A percentile compares a stretch with the other conserved stretches of the same genome.
Conservation (phyloP, 1,140 invertebrate species). For the Calosoma granatense region DNA sequence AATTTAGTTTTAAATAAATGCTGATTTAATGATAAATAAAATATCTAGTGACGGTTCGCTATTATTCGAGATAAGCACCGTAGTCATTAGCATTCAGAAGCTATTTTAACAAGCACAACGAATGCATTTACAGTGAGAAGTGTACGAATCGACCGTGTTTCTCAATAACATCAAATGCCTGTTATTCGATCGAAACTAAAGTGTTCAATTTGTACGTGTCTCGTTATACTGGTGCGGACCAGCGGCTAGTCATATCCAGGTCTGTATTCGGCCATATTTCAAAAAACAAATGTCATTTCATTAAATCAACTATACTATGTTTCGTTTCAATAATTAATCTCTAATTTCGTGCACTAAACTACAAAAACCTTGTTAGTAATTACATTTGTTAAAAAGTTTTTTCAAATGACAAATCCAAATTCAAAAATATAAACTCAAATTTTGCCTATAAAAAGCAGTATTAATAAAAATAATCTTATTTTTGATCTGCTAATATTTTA, state of each 20-base stretch:
- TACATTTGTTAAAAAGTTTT: no score
- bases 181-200: constrained; percentile 5
- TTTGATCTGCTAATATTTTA: no score
- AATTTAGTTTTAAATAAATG: no score
- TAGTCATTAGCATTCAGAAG: constrained; percentile 6
- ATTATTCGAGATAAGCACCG: no score
- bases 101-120: constrained; percentile 4
- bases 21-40: no score
- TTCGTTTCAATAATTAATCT: background rate
- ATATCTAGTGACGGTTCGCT: no score
- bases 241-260: background rate
- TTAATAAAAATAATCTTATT: no score
- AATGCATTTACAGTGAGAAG: background rate
- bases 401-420: no score
- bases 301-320: background rate
- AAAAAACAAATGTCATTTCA: background rate
- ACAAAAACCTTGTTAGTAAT: no score
- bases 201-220: constrained; percentile 3
- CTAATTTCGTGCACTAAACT: background rate
- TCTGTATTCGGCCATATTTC: background rate
- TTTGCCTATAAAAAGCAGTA: no score
- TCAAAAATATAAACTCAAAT: no score
- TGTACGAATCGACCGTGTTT: background rate
- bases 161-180: background rate
- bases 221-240: background rate